Evolutionary conservation across 2,113 vertebrate genomes (phyloP).

Genomic region (Phyllostomus hastatus): DNA sequence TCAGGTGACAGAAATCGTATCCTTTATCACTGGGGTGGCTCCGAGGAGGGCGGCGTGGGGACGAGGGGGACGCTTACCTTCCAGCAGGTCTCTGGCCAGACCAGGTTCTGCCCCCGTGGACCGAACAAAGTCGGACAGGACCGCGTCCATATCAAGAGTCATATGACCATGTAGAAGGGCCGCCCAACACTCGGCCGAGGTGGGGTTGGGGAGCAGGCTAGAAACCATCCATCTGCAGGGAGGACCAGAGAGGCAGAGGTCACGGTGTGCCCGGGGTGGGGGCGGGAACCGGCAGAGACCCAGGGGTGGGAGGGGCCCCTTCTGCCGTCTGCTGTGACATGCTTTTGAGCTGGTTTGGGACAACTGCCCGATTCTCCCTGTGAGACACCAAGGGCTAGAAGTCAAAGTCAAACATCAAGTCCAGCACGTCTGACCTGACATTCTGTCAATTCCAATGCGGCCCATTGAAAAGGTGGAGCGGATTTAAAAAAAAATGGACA

Average conservation of each 20-base stretch:
- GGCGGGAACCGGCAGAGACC: too few relatives aligned
- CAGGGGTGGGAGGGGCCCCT: too few relatives aligned
- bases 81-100: constrained; percentile 99
- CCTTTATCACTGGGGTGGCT: neutral
- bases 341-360: neutral
- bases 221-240: constrained; percentile 91
- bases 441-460: neutral
- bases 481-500: neutral
- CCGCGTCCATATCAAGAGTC: constrained; percentile 99
- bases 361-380: neutral
- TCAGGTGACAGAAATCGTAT: neutral
- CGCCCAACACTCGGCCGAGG: constrained; percentile 91
- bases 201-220: constrained; percentile 88
- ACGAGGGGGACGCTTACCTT: constrained; percentile 86
- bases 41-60: neutral
- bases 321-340: fast-evolving
- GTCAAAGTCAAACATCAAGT: neutral
- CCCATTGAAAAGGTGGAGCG: neutral
- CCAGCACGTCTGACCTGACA: fast-evolving
- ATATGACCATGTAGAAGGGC: constrained; percentile 95
- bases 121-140: constrained; percentile 99
- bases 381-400: neutral
- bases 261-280: neutral
- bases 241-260: neutral
- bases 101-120: constrained; percentile 99